Percentiles rank a stretch among this genome's conserved stretches.
phyloP scores from a whole-genome alignment of 2,797 vertebrate species.

The Calcarius lapponicus region DNA sequence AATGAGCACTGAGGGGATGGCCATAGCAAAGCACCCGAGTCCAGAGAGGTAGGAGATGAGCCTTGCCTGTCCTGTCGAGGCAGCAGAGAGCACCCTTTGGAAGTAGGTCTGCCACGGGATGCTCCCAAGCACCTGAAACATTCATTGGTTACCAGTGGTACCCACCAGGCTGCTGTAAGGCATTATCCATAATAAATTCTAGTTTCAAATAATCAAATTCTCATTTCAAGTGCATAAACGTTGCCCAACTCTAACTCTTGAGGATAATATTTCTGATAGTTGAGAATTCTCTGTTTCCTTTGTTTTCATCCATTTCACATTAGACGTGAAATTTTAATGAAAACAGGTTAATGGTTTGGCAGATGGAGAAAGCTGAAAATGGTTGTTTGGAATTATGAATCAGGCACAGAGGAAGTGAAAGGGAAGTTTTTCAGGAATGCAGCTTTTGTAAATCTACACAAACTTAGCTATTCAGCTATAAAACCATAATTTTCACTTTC shows the following conservation, averaged over 20 bases:
- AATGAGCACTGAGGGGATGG: slow-evolving; percentile 78
- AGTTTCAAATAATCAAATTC: neutral
- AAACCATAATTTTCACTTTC: neutral
- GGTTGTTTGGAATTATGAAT: neutral
- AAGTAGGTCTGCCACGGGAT: slow-evolving; percentile 75
- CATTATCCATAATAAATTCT: neutral
- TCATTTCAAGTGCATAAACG: neutral
- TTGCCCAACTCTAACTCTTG: neutral
- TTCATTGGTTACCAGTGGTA: neutral
- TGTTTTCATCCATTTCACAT: neutral
- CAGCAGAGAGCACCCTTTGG: slow-evolving; percentile 65
- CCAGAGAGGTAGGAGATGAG: slow-evolving; percentile 77
- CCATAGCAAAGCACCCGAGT: slow-evolving; percentile 66
- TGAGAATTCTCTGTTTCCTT: neutral
- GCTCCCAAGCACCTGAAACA: slow-evolving; percentile 66
- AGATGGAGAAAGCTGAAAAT: neutral
- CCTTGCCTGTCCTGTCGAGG: slow-evolving; percentile 71
- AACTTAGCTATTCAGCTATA: neutral
- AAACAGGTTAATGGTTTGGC: neutral
- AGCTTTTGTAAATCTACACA: neutral
- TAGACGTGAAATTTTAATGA: neutral
- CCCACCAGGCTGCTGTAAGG: neutral
- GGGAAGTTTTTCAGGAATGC: neutral
- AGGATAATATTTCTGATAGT: neutral
- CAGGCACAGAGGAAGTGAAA: neutral